Conservation (phyloP, 2,113 vertebrate genomes). For the Rutilus rutilus region DNA sequence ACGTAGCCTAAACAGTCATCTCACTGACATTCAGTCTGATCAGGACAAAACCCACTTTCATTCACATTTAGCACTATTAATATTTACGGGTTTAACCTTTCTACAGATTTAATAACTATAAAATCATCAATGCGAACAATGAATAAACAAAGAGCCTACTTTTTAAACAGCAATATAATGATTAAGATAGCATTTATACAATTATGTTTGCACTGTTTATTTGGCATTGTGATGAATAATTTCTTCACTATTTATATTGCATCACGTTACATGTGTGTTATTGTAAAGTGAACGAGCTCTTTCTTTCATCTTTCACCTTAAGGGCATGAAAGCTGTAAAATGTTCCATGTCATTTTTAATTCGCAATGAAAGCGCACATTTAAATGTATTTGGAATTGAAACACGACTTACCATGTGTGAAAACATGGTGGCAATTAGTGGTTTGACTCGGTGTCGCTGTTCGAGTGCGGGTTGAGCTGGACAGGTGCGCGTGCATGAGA, state of each 20-base stretch:
- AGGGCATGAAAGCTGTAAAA: background rate
- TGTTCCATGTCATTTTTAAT: constrained; percentile 52
- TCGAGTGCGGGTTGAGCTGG: constrained; percentile 51
- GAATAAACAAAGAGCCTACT: background rate
- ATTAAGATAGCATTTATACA: background rate
- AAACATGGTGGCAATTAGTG: constrained; percentile 70
- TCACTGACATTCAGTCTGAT: background rate
- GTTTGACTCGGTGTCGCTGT: constrained; percentile 61
- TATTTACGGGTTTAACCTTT: background rate
- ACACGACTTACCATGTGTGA: constrained; percentile 68
- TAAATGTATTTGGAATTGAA: constrained; percentile 67
- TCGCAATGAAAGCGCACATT: constrained; percentile 52
- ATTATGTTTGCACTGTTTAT: background rate
- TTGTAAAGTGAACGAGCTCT: background rate
- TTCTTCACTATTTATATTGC: background rate
- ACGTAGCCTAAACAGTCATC: background rate
- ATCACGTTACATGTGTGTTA: background rate
- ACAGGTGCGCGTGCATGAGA: constrained; percentile 60
- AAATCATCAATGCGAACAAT: background rate
- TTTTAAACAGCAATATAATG: background rate
- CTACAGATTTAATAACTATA: background rate
- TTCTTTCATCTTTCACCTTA: constrained; percentile 51
- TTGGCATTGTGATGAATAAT: background rate
- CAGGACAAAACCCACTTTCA: background rate
- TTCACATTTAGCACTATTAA: background rate